Evolutionary conservation across 2,888 invertebrate genomes (phyloP), one percentile per base, ranked within the genome.

Genomic region (Microctonus brassicae): DNA sequence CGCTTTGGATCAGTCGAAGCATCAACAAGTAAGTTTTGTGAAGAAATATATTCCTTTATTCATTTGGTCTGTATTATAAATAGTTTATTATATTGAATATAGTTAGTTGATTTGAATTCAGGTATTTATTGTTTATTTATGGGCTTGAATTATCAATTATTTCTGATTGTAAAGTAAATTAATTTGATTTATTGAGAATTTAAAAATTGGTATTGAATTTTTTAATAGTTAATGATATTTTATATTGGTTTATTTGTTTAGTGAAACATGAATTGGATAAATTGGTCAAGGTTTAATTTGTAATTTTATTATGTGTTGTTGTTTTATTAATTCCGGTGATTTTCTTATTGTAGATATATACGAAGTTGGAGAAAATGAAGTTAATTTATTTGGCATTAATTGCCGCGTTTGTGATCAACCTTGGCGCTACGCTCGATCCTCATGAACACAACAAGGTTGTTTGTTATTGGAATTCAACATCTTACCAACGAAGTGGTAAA

Each of bases 391-490:
- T 79, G 2, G 75, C 79, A 73, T 71, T 77, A 36, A 73, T 83
- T 29, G 81, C 82, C 77, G 72, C 79, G 88, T 88, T 86, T 53
- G 77, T 78, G 70, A 73, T 79, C 22, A 77, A 76, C 58, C 73
- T 87, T 69, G 88, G 85, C 26, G 80, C 86, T n/a, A 85, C 88
- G 39, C 83, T 84, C 72, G 87, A 88, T 33, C 85, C 88, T 6
- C 81, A 85, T 33, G 85, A 89, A 29, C 89, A 89, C 71, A 87
- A 87, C 81, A 93, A 93, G 88, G 91, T 93, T 61, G 88, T 94
- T 80, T 94, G 94, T 84, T 94, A 91, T 86, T 94, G 93, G 88
- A 92, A 94, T 86, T 92, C 92, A 87, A 91, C 90, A 84, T 91
- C 93, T 77, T 91, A 90, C 85, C 89, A 90, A 81, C 90, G 94